Evolutionary conservation across 2,113 vertebrate species (phyloP).

Genomic region (Electrona antarctica): DNA sequence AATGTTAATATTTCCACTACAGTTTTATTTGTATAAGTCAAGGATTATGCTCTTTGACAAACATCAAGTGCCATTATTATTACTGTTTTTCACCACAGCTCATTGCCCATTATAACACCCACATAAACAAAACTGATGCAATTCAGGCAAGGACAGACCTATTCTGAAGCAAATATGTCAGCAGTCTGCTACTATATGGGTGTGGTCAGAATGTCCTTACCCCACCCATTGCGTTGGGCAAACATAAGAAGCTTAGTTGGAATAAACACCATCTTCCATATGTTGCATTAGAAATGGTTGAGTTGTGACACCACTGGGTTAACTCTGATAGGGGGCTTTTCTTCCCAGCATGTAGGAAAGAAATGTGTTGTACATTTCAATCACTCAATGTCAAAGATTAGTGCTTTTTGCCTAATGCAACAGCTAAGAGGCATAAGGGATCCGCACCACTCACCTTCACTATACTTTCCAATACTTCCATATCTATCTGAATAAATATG

Average conservation of each 20-base stretch:
- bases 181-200: background rate
- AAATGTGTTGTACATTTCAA: background rate
- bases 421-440: too few species aligned
- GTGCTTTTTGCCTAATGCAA: too few species aligned
- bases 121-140: conserved; percentile 41
- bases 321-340: background rate
- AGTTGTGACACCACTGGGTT: background rate
- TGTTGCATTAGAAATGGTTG: background rate
- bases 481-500: too few species aligned
- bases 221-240: background rate
- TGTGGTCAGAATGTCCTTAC: background rate
- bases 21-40: conserved; percentile 21
- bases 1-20: background rate
- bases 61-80: conserved; percentile 23
- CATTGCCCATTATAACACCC: conserved; percentile 28
- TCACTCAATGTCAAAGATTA: too few species aligned
- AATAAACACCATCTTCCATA: conserved; percentile 6
- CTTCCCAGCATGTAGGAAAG: background rate
- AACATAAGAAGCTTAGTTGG: conserved; percentile 46
- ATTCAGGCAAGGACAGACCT: background rate
- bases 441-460: too few species aligned
- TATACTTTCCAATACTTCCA: too few species aligned
- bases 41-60: conserved; percentile 20
- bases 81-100: conserved; percentile 44
- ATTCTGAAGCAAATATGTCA: background rate